Conservation (phyloP, 2,113 vertebrate genomes). For the Hippocampus zosterae region DNA sequence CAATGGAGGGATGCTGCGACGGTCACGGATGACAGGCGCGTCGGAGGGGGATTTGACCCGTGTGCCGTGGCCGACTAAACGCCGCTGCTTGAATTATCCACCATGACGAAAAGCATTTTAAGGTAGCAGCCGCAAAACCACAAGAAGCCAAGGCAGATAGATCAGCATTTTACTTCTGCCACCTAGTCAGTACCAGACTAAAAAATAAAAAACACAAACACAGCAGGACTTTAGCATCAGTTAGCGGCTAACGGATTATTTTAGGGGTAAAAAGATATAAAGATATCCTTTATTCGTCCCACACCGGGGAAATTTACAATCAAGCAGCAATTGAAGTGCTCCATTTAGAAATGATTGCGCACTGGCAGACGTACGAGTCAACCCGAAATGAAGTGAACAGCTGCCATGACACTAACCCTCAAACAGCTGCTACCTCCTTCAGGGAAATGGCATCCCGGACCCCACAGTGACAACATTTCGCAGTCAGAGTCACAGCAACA, state of each 20-base stretch:
- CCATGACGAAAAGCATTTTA: conserved; percentile 45
- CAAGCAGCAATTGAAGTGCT: not conserved
- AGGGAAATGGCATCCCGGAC: not conserved
- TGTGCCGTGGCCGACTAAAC: not conserved
- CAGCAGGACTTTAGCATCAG: not conserved
- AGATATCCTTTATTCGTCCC: too few species aligned
- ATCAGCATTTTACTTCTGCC: too few species aligned
- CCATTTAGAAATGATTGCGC: not conserved
- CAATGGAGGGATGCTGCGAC: conserved; percentile 37
- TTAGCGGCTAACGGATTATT: not conserved
- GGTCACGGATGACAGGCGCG: conserved; percentile 31
- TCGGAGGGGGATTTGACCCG: conserved; percentile 29
- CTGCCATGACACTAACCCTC: not conserved
- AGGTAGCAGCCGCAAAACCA: too few species aligned
- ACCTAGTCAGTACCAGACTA: too few species aligned
- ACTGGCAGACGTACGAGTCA: not conserved
- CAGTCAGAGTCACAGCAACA: conserved; percentile 15
- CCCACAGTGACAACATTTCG: conserved; percentile 15
- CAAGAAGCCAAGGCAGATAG: too few species aligned
- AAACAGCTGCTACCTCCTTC: not conserved
- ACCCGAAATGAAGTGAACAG: not conserved
- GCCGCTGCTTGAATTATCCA: conserved; percentile 39
- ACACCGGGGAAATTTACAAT: too few species aligned
- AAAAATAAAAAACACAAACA: too few species aligned
- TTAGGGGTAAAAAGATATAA: too few species aligned